phyloP scores from a whole-genome alignment of 2,888 invertebrate species.

The Holacanthella duospinosa region DNA sequence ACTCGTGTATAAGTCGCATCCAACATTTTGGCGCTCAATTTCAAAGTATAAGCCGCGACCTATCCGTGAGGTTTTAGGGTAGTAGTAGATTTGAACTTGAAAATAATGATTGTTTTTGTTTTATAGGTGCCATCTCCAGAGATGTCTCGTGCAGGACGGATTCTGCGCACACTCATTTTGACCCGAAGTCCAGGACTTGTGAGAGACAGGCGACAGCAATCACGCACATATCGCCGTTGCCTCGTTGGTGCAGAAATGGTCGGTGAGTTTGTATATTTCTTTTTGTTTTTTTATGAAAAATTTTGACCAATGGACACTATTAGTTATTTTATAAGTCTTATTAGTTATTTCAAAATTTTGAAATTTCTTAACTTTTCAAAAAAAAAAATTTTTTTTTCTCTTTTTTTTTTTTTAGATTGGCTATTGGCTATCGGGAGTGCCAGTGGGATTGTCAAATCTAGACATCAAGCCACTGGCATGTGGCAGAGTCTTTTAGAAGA shows the following conservation, averaged over 20 bases:
- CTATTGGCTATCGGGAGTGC: conserved; percentile 51
- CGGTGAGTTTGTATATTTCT: no score
- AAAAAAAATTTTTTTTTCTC: no score
- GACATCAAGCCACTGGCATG: conserved; percentile 65
- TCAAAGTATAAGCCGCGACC: no score
- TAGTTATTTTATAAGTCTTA: no score
- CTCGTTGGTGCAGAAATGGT: conserved; percentile 69
- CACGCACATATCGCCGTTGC: conserved; percentile 42
- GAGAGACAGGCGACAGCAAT: conserved; percentile 48
- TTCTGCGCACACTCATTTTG: conserved; percentile 56
- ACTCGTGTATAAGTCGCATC: not conserved
- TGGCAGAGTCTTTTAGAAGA: conserved; percentile 74
- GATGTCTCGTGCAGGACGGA: conserved; percentile 58
- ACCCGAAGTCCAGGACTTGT: conserved; percentile 52
- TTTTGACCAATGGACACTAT: no score
- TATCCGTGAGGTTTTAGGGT: no score
- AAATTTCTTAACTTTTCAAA: no score
- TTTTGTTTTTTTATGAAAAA: no score
- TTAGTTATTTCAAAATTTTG: no score
- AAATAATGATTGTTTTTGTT: not conserved
- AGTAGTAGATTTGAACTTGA: not conserved
- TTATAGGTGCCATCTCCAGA: conserved; percentile 42
- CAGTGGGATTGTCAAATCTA: conserved; percentile 40
- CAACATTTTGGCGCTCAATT: no score
- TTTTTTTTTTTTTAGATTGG: no score